These are phyloP conservation scores for Timandra comae DNA, from an alignment of 2,888 invertebrate genomes.

Conservation along the genomic window DNA sequence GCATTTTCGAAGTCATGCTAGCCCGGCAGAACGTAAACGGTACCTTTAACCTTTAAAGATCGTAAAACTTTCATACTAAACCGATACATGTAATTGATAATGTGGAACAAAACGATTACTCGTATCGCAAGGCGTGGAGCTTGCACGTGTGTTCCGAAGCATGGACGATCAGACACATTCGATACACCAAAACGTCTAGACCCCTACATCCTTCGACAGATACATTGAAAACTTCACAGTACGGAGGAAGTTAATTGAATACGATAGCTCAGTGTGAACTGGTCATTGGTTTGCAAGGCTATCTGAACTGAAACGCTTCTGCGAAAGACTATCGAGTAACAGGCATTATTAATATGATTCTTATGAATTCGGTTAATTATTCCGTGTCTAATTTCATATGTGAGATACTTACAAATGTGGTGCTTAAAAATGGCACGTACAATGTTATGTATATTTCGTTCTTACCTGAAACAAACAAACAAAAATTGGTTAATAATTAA, in stretches of 20 bases:
- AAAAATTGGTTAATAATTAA: too few relatives aligned
- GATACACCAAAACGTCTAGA: slow-evolving; percentile 10
- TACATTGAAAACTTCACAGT: neutral
- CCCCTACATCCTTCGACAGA: neutral
- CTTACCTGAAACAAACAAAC: too few relatives aligned
- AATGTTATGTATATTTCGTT: too few relatives aligned
- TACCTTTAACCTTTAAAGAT: slow-evolving; percentile 3
- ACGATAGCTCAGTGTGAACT: neutral
- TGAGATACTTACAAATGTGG: too few relatives aligned
- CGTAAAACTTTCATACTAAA: slow-evolving; percentile 11
- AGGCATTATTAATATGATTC: neutral
- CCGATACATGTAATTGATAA: slow-evolving; percentile 9
- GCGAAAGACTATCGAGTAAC: slow-evolving; percentile 23
- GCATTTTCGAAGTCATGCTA: too few relatives aligned
- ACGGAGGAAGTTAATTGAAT: neutral
- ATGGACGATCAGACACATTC: slow-evolving; percentile 5
- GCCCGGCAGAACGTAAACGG: too few relatives aligned
- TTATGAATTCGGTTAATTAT: neutral
- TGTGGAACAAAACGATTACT: slow-evolving; percentile 17
- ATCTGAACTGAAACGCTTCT: slow-evolving; percentile 21
- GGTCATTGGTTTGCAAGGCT: slow-evolving; percentile 5
- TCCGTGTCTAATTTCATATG: neutral
- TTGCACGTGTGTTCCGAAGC: slow-evolving; percentile 14
- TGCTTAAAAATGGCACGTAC: too few relatives aligned
- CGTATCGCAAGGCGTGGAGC: slow-evolving; percentile 6